phyloP scores from a whole-genome alignment of 2,888 invertebrate species.

The Melinaea menophilus region DNA sequence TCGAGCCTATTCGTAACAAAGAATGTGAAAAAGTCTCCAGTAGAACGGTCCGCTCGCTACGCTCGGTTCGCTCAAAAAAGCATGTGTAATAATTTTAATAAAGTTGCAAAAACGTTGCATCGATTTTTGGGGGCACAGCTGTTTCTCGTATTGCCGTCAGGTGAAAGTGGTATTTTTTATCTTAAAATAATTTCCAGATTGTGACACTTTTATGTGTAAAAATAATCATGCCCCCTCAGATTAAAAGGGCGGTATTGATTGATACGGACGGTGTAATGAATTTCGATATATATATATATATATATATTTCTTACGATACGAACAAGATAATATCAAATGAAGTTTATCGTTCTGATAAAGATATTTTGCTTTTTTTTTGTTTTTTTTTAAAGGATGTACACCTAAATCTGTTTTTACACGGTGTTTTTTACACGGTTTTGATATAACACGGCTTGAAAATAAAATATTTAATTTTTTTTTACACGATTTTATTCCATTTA shows the following conservation, averaged over 20 bases:
- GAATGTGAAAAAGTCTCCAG: no score
- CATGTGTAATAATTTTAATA: not conserved
- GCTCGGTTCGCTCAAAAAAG: no score
- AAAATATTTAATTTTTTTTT: no score
- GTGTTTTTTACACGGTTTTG: no score
- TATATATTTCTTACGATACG: not conserved
- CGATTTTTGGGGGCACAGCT: slow-evolving; percentile 13
- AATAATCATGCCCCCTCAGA: not conserved
- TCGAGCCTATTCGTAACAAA: no score
- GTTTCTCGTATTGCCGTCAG: slow-evolving; percentile 12
- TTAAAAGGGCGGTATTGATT: no score
- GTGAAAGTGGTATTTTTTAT: slow-evolving; percentile 21
- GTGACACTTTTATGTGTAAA: not conserved
- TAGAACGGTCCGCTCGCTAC: no score
- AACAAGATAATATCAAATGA: not conserved
- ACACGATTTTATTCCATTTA: no score
- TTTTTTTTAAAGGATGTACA: not conserved
- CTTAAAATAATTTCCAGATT: slow-evolving; percentile 1
- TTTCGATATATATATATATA: no score
- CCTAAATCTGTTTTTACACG: no score
- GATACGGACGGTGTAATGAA: not conserved
- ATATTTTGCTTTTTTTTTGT: not conserved
- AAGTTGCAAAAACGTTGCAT: slow-evolving; percentile 12
- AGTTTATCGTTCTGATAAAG: slow-evolving; percentile 2
- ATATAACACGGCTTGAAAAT: no score